Conservation (phyloP, 1,140 invertebrate species). For the Monochamus saltuarius region DNA sequence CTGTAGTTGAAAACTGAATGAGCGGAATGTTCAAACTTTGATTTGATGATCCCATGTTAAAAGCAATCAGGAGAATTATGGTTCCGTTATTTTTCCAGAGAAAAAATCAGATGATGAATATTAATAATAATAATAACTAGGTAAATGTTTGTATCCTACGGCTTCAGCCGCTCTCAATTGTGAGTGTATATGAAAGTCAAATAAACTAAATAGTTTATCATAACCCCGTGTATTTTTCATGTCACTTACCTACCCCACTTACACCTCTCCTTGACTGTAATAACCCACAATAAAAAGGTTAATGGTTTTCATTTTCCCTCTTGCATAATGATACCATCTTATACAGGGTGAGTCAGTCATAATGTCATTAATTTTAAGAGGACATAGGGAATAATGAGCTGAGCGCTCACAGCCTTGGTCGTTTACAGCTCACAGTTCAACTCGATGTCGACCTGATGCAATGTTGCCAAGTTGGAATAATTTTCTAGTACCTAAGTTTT, state of each 20-base stretch:
- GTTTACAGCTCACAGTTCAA: no score
- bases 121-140: conserved; percentile 55
- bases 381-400: no score
- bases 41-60: conserved; percentile 10
- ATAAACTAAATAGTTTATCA: conserved; percentile 57
- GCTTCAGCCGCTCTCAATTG: conserved; percentile 54
- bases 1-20: conserved; percentile 3
- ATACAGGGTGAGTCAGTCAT: no score
- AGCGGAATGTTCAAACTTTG: conserved; percentile 6
- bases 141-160: conserved; percentile 56
- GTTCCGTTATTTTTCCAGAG: conserved; percentile 38
- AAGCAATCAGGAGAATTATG: conserved; percentile 3
- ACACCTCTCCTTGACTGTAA: neutral
- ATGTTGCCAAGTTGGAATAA: no score
- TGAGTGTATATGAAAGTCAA: conserved; percentile 56
- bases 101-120: conserved; percentile 48
- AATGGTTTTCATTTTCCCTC: no score
- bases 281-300: no score
- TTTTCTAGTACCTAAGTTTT: no score
- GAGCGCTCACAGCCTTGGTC: no score
- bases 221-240: conserved; percentile 42
- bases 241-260: neutral
- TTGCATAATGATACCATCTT: no score
- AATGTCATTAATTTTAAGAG: no score
- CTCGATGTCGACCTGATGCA: no score